A percentile compares a stretch with the other conserved stretches of the same genome.
Evolutionary conservation across 2,888 invertebrate species (phyloP).

Genomic region (Cerastis rubricosa): DNA sequence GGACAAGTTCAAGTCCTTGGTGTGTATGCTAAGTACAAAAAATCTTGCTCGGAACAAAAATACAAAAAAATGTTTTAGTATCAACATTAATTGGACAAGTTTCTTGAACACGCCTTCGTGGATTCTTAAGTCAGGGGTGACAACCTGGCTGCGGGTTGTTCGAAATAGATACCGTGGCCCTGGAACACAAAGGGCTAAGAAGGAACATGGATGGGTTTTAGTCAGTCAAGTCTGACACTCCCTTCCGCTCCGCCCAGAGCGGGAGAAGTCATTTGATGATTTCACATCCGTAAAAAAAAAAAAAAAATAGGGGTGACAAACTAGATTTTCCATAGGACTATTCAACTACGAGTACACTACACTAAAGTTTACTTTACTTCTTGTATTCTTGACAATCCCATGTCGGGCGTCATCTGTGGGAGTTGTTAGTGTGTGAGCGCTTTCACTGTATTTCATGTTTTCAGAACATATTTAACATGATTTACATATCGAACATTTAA

Average conservation of each 20-base stretch:
- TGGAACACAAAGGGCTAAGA: too few species aligned
- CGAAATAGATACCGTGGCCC: too few species aligned
- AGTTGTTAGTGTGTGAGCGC: background rate
- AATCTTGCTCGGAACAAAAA: background rate
- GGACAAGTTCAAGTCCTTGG: conserved; percentile 17
- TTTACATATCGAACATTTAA: background rate
- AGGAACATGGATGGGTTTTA: too few species aligned
- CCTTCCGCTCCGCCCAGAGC: too few species aligned
- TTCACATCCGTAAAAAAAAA: too few species aligned
- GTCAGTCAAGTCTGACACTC: too few species aligned
- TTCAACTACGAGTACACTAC: too few species aligned
- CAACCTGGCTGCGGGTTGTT: too few species aligned
- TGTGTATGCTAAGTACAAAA: background rate
- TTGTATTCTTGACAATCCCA: background rate
- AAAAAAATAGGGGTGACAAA: too few species aligned
- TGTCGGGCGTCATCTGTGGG: background rate
- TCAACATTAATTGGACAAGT: background rate
- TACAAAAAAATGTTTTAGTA: background rate
- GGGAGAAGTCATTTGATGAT: too few species aligned
- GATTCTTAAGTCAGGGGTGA: background rate
- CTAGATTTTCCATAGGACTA: background rate
- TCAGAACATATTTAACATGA: background rate
- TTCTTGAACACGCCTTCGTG: background rate
- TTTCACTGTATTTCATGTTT: background rate
- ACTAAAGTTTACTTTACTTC: background rate